phyloP scores from a whole-genome alignment of 2,888 invertebrate species.

The Kuschelorhynchus macadamiae region DNA sequence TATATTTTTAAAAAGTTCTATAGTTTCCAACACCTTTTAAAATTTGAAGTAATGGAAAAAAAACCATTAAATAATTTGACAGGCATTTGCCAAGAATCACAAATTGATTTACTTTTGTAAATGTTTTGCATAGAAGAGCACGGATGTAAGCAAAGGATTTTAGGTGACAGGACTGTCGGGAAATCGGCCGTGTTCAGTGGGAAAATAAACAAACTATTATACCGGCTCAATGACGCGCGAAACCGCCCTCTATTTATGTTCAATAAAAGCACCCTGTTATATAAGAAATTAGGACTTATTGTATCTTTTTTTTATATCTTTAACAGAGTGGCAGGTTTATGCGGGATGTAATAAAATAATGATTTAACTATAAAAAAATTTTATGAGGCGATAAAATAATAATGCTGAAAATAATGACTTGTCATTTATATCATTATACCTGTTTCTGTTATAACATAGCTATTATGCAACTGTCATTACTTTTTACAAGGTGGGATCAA shows the following conservation, averaged over 20 bases:
- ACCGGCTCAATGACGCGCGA: conserved; percentile 66
- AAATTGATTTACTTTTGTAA: conserved; percentile 69
- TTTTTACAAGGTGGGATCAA: no score
- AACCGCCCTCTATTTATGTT: conserved; percentile 64
- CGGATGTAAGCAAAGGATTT: conserved; percentile 63
- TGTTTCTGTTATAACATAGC: no score
- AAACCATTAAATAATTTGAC: conserved; percentile 55
- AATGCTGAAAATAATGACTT: no score
- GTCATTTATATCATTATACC: no score
- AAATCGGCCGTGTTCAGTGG: conserved; percentile 66
- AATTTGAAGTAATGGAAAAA: conserved; percentile 58
- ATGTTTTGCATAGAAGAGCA: conserved; percentile 68
- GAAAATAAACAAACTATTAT: conserved; percentile 69
- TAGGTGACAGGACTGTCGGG: conserved; percentile 66
- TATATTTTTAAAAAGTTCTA: conserved; percentile 7
- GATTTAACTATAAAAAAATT: neutral
- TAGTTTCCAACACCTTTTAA: conserved; percentile 47
- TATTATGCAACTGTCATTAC: no score
- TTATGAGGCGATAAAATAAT: no score
- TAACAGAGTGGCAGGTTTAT: neutral
- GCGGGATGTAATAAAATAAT: neutral
- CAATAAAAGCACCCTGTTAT: conserved; percentile 24
- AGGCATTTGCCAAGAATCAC: conserved; percentile 63
- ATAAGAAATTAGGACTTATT: neutral
- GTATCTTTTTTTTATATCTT: neutral